Conservation (phyloP, 2,797 vertebrate genomes). For the Pantherophis vulpinus region DNA sequence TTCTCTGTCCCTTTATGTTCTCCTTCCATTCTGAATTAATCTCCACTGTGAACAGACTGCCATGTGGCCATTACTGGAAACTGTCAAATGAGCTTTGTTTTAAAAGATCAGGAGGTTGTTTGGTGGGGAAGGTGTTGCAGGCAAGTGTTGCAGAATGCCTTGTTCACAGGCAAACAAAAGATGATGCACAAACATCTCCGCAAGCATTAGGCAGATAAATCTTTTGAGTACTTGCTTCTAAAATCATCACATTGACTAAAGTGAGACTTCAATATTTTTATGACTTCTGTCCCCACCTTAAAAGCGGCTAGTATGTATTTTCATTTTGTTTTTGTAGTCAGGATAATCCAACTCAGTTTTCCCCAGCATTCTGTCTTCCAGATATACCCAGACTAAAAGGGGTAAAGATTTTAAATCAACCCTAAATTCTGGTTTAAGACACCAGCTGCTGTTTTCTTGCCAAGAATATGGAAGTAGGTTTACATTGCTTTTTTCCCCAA, state of each 20-base stretch:
- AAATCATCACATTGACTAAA: background rate
- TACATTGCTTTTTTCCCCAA: background rate
- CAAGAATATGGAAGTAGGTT: background rate
- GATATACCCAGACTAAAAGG: background rate
- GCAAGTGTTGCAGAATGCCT: background rate
- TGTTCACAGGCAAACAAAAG: background rate
- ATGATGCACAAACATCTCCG: background rate
- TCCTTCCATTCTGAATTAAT: slow-evolving; percentile 7
- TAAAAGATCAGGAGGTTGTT: background rate
- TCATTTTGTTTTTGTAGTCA: background rate
- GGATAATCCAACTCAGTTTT: background rate
- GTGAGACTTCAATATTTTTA: background rate
- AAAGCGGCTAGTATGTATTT: background rate
- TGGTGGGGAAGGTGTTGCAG: background rate
- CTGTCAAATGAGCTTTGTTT: slow-evolving; percentile 1
- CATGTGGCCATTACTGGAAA: background rate
- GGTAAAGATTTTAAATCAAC: background rate
- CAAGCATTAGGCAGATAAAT: background rate
- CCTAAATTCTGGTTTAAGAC: background rate
- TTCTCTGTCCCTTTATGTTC: background rate
- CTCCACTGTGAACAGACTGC: background rate
- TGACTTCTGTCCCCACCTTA: background rate
- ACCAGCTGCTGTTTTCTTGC: background rate
- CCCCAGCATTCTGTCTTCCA: background rate
- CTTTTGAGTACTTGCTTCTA: background rate